Conservation (phyloP, 2,888 invertebrate genomes). For the Eristalis tenax region DNA sequence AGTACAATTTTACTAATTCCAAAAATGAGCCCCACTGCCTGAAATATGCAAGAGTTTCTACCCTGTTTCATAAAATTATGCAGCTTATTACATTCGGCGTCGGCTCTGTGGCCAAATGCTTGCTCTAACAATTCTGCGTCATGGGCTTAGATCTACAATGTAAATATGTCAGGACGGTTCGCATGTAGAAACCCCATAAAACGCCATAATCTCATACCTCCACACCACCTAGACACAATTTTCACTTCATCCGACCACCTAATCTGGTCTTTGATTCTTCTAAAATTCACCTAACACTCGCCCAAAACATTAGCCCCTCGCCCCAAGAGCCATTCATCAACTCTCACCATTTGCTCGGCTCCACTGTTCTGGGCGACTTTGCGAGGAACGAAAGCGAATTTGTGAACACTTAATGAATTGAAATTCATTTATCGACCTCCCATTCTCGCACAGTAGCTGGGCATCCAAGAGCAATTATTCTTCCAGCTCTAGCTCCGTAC, state of each 20-base stretch:
- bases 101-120: no score
- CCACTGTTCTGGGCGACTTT: slow-evolving; percentile 19
- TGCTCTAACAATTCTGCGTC: no score
- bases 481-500: slow-evolving; percentile 16
- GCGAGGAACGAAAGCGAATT: slow-evolving; percentile 39
- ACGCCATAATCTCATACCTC: neutral
- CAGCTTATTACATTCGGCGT: no score
- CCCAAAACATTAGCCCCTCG: neutral
- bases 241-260: neutral
- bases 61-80: no score
- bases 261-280: neutral
- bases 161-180: no score
- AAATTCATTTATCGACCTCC: slow-evolving; percentile 64
- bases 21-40: no score
- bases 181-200: no score
- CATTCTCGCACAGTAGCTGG: slow-evolving; percentile 37
- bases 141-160: no score
- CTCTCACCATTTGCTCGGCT: neutral
- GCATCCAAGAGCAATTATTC: slow-evolving; percentile 60
- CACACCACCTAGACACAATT: neutral
- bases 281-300: no score
- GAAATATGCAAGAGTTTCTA: no score
- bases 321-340: neutral
- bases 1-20: no score
- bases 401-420: slow-evolving; percentile 67